Conservation (phyloP, 2,797 vertebrate species). For the Hippoglossus hippoglossus region DNA sequence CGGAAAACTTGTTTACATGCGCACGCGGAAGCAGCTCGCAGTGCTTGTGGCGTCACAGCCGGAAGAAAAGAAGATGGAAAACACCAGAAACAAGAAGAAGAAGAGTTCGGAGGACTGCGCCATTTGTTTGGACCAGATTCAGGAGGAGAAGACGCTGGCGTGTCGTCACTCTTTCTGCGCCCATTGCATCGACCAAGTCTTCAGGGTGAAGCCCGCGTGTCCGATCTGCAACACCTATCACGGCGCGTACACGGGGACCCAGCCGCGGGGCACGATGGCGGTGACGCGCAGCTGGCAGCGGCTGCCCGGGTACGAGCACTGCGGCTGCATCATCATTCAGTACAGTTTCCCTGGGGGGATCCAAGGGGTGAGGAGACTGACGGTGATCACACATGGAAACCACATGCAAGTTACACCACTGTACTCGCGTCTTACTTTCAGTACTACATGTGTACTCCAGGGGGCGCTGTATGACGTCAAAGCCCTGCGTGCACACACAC, state of each 20-base stretch:
- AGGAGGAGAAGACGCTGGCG: slow-evolving; percentile 81
- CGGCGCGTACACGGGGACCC: slow-evolving; percentile 85
- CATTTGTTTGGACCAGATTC: slow-evolving; percentile 83
- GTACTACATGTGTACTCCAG: slow-evolving; percentile 35
- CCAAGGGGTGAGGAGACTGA: slow-evolving; percentile 88
- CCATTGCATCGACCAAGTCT: slow-evolving; percentile 84
- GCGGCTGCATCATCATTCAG: slow-evolving; percentile 83
- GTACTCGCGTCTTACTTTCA: not conserved
- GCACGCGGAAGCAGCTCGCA: not conserved
- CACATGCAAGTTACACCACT: no score
- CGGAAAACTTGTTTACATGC: no score
- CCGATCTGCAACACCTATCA: slow-evolving; percentile 88
- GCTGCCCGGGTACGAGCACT: slow-evolving; percentile 85
- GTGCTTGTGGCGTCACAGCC: not conserved
- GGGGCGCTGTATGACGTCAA: not conserved
- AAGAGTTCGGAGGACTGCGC: slow-evolving; percentile 49
- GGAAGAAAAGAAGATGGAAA: slow-evolving; percentile 39
- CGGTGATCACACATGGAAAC: not conserved
- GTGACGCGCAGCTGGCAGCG: slow-evolving; percentile 76
- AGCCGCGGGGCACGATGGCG: slow-evolving; percentile 87
- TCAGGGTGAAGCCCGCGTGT: slow-evolving; percentile 85
- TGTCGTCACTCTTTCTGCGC: slow-evolving; percentile 88
- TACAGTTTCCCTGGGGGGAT: slow-evolving; percentile 86
- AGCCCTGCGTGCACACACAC: no score
- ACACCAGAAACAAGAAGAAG: rapidly evolving